Percentiles rank a stretch among this genome's conserved stretches.
Evolutionary conservation across 2,888 invertebrate genomes (phyloP).

Genomic region (Platypus cylindrus): DNA sequence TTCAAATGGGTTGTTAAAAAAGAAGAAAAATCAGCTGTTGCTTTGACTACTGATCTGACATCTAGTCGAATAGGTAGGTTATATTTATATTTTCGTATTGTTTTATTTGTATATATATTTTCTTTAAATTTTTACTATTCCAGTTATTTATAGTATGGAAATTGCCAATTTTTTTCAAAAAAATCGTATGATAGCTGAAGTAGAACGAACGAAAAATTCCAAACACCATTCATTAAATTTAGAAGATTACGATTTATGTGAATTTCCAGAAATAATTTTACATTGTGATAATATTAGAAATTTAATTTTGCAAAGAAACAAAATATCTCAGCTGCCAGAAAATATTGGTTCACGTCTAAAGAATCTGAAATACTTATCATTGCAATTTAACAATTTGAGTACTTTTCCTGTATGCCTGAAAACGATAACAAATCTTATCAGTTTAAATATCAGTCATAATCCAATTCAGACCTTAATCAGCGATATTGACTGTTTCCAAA

Average conservation of each 20-base stretch:
- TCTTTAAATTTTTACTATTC: neutral
- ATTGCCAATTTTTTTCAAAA: conserved; percentile 46
- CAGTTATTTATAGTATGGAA: conserved; percentile 6
- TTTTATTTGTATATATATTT: no score
- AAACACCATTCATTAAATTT: conserved; percentile 48
- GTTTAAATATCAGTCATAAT: conserved; percentile 55
- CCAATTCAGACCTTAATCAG: conserved; percentile 44
- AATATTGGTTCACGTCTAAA: conserved; percentile 39
- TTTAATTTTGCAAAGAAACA: conserved; percentile 52
- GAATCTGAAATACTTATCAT: conserved; percentile 46
- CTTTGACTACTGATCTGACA: no score
- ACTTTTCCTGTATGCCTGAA: conserved; percentile 48
- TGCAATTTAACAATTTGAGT: conserved; percentile 52
- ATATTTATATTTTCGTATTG: no score
- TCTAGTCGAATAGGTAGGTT: no score
- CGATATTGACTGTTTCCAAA: conserved; percentile 46
- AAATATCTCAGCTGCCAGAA: conserved; percentile 41
- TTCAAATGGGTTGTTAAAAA: no score
- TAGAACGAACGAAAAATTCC: conserved; percentile 49
- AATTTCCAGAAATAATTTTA: conserved; percentile 45
- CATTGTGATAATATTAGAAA: conserved; percentile 45
- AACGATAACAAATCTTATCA: conserved; percentile 44
- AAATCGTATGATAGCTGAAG: conserved; percentile 52
- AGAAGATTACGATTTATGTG: conserved; percentile 49
- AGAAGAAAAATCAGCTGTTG: no score